Base-by-base conservation (phyloP, 2,888 invertebrate species). In the Cetonia aurata region DNA sequence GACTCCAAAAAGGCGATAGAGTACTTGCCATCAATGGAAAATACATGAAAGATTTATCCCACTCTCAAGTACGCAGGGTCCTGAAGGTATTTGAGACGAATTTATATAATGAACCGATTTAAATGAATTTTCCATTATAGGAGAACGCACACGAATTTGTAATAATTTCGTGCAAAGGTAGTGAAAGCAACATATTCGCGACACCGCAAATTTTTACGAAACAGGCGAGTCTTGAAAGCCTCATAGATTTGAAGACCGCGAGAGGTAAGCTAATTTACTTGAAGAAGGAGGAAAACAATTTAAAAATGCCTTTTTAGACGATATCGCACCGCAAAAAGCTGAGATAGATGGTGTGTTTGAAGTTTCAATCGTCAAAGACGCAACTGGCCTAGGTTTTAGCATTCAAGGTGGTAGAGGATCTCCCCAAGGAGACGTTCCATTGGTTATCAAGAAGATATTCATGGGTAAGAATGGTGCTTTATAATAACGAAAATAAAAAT, bases 331-430 rank as follows among this genome's bases (percentile, higher is more conserved):
- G 25, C 25, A 25, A 25, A 4, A 1, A 52, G 44, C 10, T 3
- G 25, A 44, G 6, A 15, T n/a, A 37, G 59, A 42, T 41, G 25
- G 15, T n/a, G 55, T 17, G 50, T 44, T 74, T 60, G 74, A 77
- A 9, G 83, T 89, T 53, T 84, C 87, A n/a, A 84, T 91, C 17
- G 84, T 89, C 52, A 93, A 92, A 83, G 94, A 93, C 79, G 95
- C 94, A 72, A 93, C 95, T 74, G 97, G 97, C 4, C 89, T 98
- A 69, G 98, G 98, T 62, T 96, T 98, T 84, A 96, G 96, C 78
- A 90, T 98, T 74, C 96, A 97, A 80, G 98, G 98, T 66, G 98
- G 98, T 59, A 91, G 93, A 76, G 96, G 95, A 83, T 96, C 96
- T 25, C 95, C 95, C 6, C 88, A 91, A 72, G 98, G 98, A 25